phyloP scores from a whole-genome alignment of 2,797 vertebrate genomes.

The Apogon talboti region DNA sequence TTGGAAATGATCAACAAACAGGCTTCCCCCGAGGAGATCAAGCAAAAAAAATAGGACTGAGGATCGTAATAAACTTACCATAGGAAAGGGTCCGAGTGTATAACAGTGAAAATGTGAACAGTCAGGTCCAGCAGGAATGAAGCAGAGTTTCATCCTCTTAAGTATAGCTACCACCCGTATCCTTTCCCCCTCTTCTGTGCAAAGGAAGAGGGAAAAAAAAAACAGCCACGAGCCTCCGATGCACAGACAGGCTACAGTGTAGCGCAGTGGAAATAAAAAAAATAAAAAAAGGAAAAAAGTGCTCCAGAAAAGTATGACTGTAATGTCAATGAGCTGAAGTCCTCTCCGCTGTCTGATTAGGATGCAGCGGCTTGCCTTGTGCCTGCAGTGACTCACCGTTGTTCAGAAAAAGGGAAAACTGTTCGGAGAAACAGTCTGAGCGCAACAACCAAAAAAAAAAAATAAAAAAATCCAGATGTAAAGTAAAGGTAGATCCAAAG shows the following conservation, averaged over 20 bases:
- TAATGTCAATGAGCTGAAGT: constrained; percentile 86
- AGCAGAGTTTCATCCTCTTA: constrained; percentile 65
- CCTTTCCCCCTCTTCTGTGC: constrained; percentile 32
- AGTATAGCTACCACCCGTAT: constrained; percentile 48
- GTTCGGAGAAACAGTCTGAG: constrained; percentile 53
- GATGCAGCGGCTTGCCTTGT: constrained; percentile 82
- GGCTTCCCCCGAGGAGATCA: neutral
- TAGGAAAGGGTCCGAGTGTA: constrained; percentile 42
- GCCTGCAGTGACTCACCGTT: constrained; percentile 82
- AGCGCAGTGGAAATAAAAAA: constrained; percentile 67
- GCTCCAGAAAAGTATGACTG: constrained; percentile 86
- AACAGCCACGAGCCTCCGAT: constrained; percentile 61
- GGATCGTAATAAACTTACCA: constrained; percentile 70
- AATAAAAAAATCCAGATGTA: constrained; percentile 60
- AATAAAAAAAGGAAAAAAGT: constrained; percentile 68
- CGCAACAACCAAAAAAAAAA: neutral
- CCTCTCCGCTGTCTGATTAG: constrained; percentile 81
- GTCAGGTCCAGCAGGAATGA: constrained; percentile 56
- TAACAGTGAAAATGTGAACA: constrained; percentile 35
- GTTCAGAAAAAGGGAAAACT: constrained; percentile 58
- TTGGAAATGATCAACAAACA: constrained; percentile 42
- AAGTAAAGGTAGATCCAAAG: constrained; percentile 76
- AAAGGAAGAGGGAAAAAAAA: neutral
- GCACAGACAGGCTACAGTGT: constrained; percentile 69
- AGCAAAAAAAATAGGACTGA: constrained; percentile 7